Evolutionary conservation across 2,888 invertebrate species (phyloP).

Genomic region (Amphipyra tragopoginis): DNA sequence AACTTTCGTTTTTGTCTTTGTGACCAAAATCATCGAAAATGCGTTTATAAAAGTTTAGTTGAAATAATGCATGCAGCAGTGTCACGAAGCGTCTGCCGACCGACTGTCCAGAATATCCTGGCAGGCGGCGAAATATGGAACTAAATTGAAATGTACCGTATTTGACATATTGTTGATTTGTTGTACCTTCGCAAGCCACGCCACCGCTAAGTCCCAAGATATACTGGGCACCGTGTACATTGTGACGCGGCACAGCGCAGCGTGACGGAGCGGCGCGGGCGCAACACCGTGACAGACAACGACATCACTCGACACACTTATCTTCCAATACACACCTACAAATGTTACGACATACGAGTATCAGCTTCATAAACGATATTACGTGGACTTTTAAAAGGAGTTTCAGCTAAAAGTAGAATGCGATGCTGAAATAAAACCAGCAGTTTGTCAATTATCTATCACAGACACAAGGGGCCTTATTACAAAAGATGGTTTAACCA

Average conservation of each 20-base stretch:
- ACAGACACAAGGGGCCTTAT: too few relatives aligned
- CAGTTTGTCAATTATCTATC: too few relatives aligned
- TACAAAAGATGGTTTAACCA: too few relatives aligned
- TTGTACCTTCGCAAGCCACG: neutral
- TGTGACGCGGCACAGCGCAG: slow-evolving; percentile 71
- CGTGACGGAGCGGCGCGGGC: slow-evolving; percentile 69
- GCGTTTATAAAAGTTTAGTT: slow-evolving; percentile 18
- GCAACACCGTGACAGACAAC: slow-evolving; percentile 69
- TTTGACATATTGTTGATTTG: neutral
- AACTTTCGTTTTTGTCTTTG: neutral
- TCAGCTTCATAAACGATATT: too few relatives aligned
- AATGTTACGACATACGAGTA: slow-evolving; percentile 4
- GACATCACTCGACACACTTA: slow-evolving; percentile 62
- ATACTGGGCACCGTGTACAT: slow-evolving; percentile 30
- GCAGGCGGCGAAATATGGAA: neutral
- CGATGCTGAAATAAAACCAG: too few relatives aligned
- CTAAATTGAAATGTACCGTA: neutral
- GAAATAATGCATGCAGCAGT: slow-evolving; percentile 12
- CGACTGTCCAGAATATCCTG: slow-evolving; percentile 1
- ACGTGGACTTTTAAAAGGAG: too few relatives aligned
- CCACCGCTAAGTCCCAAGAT: slow-evolving; percentile 17
- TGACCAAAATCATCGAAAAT: slow-evolving; percentile 3
- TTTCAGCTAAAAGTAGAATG: too few relatives aligned
- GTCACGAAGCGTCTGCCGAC: slow-evolving; percentile 13
- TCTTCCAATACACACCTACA: slow-evolving; percentile 20